Base-by-base conservation (phyloP, 2,113 vertebrate genomes). In the Leucoraja erinaceus region DNA sequence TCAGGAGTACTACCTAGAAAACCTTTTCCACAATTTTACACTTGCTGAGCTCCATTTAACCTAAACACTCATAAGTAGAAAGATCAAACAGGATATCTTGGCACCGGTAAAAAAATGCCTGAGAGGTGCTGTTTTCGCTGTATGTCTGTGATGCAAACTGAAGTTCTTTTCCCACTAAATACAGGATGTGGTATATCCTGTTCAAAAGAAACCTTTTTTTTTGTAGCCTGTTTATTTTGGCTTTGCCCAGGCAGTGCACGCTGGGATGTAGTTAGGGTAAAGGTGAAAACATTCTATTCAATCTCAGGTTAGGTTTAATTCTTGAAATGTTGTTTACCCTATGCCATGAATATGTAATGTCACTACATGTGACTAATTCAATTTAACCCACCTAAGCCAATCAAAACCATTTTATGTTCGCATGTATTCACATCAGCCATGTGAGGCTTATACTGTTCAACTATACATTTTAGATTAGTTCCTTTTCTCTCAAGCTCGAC, bases 271-370 rank as follows among this genome's bases (percentile, higher is more conserved):
- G 20, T 47, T 54, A 72, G 90, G 66, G 68, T 74, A 74, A 91
- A 91, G 90, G 90, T 91, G 66, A 91, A 91, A 14, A 74, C 33
- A 72, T 91, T 74, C 90, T 91, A 91, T 70, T 91, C 68, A 91
- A 63, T 70, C 47, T 91, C 90, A 72, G 31, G 5, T 72, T 91
- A 54, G 54, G 20, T 72, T 91, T 22, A 54, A 8, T 91, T 72
- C 66, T 91, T 91, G 66, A 54, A 28, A 68, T 47, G 90, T 91
- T 38, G 63, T 91, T 91, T 33, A 91, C n/a, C 33, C 90, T 72
- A 12, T 54, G 8, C 12, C 33, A 74, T 91, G 90, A 20, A 31
- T 63, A 66, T 31, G 12, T 61, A 66, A 6, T 66, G 83, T 28
- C 61, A 33, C 90, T 91, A 68, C 68, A 12, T 72, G 66, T 54